phyloP scores from a whole-genome alignment of 2,113 vertebrate species.

The Alethe diademata region DNA sequence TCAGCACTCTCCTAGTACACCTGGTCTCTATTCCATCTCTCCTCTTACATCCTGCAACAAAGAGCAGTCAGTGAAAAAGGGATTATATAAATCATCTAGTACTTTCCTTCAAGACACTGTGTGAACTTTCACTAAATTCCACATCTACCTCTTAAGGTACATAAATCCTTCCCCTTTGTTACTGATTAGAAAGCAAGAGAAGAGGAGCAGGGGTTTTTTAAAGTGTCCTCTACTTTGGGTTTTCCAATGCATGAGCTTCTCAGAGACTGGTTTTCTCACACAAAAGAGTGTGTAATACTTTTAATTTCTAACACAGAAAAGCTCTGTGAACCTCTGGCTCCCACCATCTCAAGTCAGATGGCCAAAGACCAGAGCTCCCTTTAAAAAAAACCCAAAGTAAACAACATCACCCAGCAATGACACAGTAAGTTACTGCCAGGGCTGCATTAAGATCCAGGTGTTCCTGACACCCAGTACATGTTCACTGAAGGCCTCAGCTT shows the following conservation, averaged over 20 bases:
- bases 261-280: not conserved
- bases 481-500: not conserved
- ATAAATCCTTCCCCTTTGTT: not conserved
- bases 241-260: not conserved
- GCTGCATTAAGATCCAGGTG: conserved; percentile 4
- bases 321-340: not conserved
- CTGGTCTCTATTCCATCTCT: not conserved
- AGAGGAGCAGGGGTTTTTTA: not conserved
- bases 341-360: not conserved
- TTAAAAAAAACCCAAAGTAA: not conserved
- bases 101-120: not conserved
- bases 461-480: not conserved
- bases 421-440: not conserved
- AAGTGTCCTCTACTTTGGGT: not conserved
- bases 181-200: not conserved
- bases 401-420: not conserved
- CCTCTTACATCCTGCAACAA: not conserved
- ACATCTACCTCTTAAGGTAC: not conserved
- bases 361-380: not conserved
- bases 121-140: not conserved
- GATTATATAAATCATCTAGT: not conserved
- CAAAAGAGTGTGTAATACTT: not conserved
- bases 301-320: not conserved
- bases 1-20: not conserved
- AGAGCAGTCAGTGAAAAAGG: not conserved